These are phyloP conservation scores for Turdus rufiventris DNA, from an alignment of 2,113 vertebrate species.

Conservation along the genomic window DNA sequence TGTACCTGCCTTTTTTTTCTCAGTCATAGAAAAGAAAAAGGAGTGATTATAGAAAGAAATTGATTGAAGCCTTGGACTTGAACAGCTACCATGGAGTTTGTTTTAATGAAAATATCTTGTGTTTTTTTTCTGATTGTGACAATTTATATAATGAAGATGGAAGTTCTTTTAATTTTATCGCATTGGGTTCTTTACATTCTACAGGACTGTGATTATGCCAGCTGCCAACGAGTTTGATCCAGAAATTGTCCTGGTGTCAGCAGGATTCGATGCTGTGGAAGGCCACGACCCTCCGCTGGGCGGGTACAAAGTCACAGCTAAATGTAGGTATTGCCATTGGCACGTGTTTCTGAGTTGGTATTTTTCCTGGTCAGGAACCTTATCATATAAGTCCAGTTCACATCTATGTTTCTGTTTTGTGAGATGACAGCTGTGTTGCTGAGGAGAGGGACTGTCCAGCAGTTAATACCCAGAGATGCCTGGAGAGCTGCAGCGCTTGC, in stretches of 20 bases:
- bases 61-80: background rate
- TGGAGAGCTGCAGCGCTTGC: accelerated
- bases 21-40: background rate
- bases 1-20: conserved; percentile 63
- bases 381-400: background rate
- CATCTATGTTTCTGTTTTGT: background rate
- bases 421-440: background rate
- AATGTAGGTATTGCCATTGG: conserved; percentile 73
- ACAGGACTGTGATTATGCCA: conserved; percentile 79
- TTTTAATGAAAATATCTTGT: background rate
- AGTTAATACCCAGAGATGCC: background rate
- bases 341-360: background rate
- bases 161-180: conserved; percentile 10
- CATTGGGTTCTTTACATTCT: background rate
- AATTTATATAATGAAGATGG: background rate
- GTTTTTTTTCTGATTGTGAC: background rate
- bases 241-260: conserved; percentile 81
- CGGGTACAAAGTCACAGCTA: conserved; percentile 83
- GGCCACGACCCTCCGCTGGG: conserved; percentile 80
- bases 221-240: conserved; percentile 80
- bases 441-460: background rate
- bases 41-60: background rate
- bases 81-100: background rate
- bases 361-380: background rate
- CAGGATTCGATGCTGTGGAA: conserved; percentile 83